Conservation (phyloP, 2,113 vertebrate species). For the Ciconia maguari region DNA sequence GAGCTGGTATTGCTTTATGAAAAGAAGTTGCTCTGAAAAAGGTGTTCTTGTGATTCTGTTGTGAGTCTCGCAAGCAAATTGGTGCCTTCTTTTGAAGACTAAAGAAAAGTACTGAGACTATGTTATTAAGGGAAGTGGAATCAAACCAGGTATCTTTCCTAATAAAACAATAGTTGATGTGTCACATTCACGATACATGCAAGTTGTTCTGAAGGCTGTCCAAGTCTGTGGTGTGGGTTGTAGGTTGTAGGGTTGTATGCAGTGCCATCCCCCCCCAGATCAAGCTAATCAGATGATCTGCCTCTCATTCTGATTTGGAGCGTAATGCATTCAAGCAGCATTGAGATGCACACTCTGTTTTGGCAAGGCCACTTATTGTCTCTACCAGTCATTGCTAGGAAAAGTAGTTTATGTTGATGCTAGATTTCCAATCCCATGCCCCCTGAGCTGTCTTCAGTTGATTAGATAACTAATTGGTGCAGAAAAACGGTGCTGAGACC, state of each 20-base stretch:
- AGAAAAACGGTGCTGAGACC: background rate
- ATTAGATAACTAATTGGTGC: background rate
- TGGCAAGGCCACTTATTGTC: background rate
- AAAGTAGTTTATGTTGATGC: background rate
- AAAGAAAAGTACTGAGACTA: background rate
- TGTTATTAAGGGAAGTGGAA: background rate
- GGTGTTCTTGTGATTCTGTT: background rate
- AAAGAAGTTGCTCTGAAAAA: background rate
- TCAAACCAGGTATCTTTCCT: background rate
- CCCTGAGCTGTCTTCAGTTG: background rate
- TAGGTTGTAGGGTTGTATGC: background rate
- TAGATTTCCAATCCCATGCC: background rate
- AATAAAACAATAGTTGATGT: background rate
- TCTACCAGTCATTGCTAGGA: background rate
- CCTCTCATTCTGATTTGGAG: background rate
- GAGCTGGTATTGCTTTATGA: background rate
- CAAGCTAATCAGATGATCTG: background rate
- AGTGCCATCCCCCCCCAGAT: background rate
- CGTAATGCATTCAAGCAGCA: background rate
- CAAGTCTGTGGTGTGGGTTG: background rate
- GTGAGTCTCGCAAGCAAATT: background rate
- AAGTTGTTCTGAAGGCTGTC: background rate
- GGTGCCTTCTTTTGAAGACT: background rate
- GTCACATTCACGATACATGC: background rate
- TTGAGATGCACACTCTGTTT: background rate